phyloP scores from a whole-genome alignment of 1,140 invertebrate genomes.

The Zaprionus davidi region DNA sequence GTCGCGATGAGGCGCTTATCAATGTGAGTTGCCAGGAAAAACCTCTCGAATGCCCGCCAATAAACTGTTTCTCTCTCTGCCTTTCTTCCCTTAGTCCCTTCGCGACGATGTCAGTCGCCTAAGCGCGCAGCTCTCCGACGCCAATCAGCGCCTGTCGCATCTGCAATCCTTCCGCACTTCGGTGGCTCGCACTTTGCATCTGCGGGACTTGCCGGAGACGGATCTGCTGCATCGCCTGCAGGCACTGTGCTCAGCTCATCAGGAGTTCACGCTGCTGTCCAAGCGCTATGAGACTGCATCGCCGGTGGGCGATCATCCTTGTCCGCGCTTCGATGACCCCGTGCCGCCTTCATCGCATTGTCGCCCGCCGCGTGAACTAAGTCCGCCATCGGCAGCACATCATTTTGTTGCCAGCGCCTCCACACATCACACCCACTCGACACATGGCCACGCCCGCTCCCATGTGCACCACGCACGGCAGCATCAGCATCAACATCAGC shows the following conservation, averaged over 20 bases:
- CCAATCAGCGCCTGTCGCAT: slow-evolving; percentile 90
- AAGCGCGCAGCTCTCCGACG: slow-evolving; percentile 89
- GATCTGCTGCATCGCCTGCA: slow-evolving; percentile 82
- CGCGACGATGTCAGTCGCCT: slow-evolving; percentile 89
- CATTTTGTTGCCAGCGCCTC: slow-evolving; percentile 28
- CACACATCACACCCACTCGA: slow-evolving; percentile 15
- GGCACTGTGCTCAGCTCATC: slow-evolving; percentile 85
- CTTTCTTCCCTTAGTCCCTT: slow-evolving; percentile 84
- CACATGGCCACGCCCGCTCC: slow-evolving; percentile 27
- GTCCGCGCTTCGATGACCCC: slow-evolving; percentile 78
- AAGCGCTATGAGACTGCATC: slow-evolving; percentile 85
- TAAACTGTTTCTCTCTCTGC: no score
- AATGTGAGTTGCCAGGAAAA: slow-evolving; percentile 84
- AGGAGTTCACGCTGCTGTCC: slow-evolving; percentile 87
- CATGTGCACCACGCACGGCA: slow-evolving; percentile 32
- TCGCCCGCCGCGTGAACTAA: slow-evolving; percentile 69
- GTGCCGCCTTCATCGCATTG: slow-evolving; percentile 74
- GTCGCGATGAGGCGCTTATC: slow-evolving; percentile 88
- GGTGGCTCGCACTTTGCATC: slow-evolving; percentile 87
- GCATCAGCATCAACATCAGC: slow-evolving; percentile 44
- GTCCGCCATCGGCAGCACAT: slow-evolving; percentile 44
- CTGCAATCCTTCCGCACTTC: slow-evolving; percentile 89
- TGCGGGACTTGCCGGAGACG: slow-evolving; percentile 78
- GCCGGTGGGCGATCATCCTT: slow-evolving; percentile 79
- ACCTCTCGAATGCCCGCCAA: not conserved